Evolutionary conservation across 2,113 vertebrate species (phyloP).

Genomic region (Rhinoderma darwinii): DNA sequence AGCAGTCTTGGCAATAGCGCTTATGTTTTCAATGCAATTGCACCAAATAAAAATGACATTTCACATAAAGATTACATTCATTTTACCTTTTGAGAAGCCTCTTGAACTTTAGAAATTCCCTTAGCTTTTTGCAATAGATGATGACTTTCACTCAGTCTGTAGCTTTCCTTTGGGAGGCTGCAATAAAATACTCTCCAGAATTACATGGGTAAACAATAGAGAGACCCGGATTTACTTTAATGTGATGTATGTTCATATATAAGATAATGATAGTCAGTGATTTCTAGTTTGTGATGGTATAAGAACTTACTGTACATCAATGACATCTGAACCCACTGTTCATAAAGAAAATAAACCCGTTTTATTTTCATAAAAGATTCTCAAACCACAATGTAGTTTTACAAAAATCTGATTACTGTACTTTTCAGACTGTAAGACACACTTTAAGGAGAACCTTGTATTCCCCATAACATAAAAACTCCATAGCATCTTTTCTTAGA

Average conservation of each 20-base stretch:
- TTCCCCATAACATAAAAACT: no score
- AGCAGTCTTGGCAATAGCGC: constrained; percentile 61
- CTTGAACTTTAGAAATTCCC: constrained; percentile 71
- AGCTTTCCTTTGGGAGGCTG: constrained; percentile 56
- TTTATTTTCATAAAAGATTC: no score
- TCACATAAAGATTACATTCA: constrained; percentile 66
- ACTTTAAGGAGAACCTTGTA: no score
- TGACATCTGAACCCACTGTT: no score
- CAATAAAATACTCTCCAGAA: constrained; percentile 52
- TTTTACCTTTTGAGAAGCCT: constrained; percentile 67
- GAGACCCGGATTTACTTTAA: background rate
- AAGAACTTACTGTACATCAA: no score
- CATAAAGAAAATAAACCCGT: no score
- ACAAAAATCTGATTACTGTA: no score
- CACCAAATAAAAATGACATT: constrained; percentile 69
- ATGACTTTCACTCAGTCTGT: constrained; percentile 65
- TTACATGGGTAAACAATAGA: constrained; percentile 36
- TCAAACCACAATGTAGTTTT: no score
- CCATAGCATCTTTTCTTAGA: no score
- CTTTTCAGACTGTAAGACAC: no score
- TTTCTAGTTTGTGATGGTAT: no score
- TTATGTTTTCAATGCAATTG: constrained; percentile 65
- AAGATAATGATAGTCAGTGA: no score
- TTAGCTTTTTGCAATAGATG: constrained; percentile 65
- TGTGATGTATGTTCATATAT: background rate